Evolutionary conservation across 2,888 invertebrate genomes (phyloP), one percentile per base, ranked within the genome.

Genomic region (Dynastes tityus): DNA sequence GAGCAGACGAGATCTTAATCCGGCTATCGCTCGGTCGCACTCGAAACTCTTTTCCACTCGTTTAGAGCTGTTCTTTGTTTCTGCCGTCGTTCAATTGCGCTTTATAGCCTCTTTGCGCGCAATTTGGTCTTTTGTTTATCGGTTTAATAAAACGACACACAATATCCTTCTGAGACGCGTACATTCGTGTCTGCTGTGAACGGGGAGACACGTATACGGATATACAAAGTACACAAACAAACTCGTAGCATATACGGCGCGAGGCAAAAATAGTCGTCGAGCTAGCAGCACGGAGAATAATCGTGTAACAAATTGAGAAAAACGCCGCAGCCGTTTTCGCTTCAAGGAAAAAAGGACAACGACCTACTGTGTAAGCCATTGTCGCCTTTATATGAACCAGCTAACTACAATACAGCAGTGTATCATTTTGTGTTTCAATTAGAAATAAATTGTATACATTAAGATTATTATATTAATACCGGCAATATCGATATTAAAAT

Each of bases 101-200:
- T 51, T 68, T 51, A 68, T 53, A 9, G 4, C 68, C 51, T 68
- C 51, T 68, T 68, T 68, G 68, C 51, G 51, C 51, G 22, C 51
- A 68, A 68, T 51, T 68, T 40, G 27, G 51, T 68, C 68, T 51
- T 68, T 68, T 68, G 68, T 68, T 68, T 68, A 68, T 68, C 51
- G 68, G 68, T 68, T 68, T 68, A 68, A 68, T 68, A 68, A 68
- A 68, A 68, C 51, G 68, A 51, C 68, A 68, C 29, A 29, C 63
- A n/a, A 63, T 63, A 63, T 63, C 63, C 29, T 63, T 32, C 29
- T 32, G 63, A 29, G 63, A 29, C 29, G 63, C 63, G 13, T 32
- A 32, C 32, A n/a, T 63, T 32, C 29, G n/a, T 27, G 32, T 13
- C 63, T 63, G 55, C 55, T 27, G 11, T 32, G 32, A 63, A 63